These are phyloP conservation scores for Dryobotodes eremita DNA, from an alignment of 2,888 invertebrate genomes.

Conservation along the genomic window DNA sequence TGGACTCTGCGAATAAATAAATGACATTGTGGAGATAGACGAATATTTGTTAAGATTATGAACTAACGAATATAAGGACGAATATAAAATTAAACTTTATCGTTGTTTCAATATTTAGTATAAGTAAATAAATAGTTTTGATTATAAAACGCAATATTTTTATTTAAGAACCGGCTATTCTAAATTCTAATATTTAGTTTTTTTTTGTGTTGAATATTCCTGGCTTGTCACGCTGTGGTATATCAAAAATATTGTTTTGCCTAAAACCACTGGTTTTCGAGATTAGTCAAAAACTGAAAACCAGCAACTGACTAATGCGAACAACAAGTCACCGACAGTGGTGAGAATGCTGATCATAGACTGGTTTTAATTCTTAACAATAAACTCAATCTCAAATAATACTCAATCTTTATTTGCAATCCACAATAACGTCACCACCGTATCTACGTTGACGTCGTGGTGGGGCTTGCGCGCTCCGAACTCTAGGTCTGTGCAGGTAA, in stretches of 20 bases:
- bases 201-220: too few relatives aligned
- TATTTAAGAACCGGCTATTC: background rate
- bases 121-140: slow-evolving; percentile 38
- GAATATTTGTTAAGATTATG: slow-evolving; percentile 20
- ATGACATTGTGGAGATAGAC: background rate
- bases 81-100: slow-evolving; percentile 27
- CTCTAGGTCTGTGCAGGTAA: too few relatives aligned
- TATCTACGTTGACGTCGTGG: too few relatives aligned
- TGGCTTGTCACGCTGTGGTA: background rate
- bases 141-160: slow-evolving; percentile 8
- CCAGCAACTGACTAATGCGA: background rate
- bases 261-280: background rate
- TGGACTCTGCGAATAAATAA: background rate
- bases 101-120: slow-evolving; percentile 38
- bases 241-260: background rate
- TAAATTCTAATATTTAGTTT: too few relatives aligned
- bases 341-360: too few relatives aligned
- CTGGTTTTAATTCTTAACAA: too few relatives aligned
- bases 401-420: too few relatives aligned
- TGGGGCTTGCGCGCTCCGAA: too few relatives aligned
- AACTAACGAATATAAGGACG: background rate
- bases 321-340: too few relatives aligned
- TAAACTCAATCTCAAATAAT: too few relatives aligned
- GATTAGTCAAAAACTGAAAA: background rate
- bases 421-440: too few relatives aligned